These are phyloP conservation scores for Nautilus pompilius DNA, from an alignment of 1,140 invertebrate species.

Conservation along the genomic window DNA sequence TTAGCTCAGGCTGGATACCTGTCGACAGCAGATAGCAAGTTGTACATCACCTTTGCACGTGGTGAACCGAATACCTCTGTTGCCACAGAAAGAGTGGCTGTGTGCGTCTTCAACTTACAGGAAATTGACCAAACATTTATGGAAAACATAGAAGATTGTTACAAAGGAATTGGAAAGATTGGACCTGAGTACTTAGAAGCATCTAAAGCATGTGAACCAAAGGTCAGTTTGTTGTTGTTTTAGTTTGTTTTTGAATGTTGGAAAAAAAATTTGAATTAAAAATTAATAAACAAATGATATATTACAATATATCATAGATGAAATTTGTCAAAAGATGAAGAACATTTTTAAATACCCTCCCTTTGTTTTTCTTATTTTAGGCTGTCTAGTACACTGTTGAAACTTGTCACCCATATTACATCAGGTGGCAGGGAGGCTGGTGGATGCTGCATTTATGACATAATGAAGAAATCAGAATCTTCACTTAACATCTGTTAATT, in stretches of 20 bases:
- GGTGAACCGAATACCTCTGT: constrained; percentile 65
- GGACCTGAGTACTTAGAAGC: constrained; percentile 41
- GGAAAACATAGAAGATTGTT: constrained; percentile 94
- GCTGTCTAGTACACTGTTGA: too few species aligned
- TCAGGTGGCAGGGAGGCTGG: too few species aligned
- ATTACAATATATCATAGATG: too few species aligned
- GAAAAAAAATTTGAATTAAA: too few species aligned
- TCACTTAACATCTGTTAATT: too few species aligned
- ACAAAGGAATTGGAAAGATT: constrained; percentile 60
- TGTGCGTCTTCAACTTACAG: constrained; percentile 93
- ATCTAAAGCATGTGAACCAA: constrained; percentile 19
- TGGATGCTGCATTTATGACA: too few species aligned
- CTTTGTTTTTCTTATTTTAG: too few species aligned
- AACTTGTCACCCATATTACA: too few species aligned
- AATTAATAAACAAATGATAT: too few species aligned
- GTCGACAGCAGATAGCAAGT: constrained; percentile 89
- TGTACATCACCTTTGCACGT: constrained; percentile 90
- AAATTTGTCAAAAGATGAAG: too few species aligned
- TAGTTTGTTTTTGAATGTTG: background rate
- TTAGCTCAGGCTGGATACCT: constrained; percentile 89
- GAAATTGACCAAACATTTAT: constrained; percentile 92
- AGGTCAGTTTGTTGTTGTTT: constrained; percentile 21
- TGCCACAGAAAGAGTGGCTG: constrained; percentile 66
- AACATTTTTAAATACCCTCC: too few species aligned
- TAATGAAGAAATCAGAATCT: too few species aligned